Conservation (phyloP, 2,797 vertebrate species). For the Thamnophis elegans region DNA sequence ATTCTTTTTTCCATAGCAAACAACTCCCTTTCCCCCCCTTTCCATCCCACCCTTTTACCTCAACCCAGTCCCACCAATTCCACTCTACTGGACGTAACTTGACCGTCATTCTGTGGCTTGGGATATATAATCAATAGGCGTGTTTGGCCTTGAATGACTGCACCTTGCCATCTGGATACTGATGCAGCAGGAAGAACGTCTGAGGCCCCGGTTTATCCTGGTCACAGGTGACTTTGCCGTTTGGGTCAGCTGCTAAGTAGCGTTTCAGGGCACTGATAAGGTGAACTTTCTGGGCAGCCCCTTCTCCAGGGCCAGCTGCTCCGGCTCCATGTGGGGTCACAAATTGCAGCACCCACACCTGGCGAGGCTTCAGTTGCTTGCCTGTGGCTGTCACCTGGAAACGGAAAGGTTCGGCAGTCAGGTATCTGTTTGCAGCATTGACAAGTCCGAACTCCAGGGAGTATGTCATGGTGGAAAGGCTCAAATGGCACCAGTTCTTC, state of each 20-base stretch:
- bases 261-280: conserved; percentile 38
- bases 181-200: conserved; percentile 31
- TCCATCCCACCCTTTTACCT: not conserved
- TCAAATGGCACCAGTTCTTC: not conserved
- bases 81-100: not conserved
- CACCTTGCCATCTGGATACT: conserved; percentile 46
- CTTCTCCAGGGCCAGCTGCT: conserved; percentile 21
- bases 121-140: not conserved
- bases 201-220: conserved; percentile 36
- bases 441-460: conserved; percentile 36
- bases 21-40: not conserved
- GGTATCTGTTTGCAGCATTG: conserved; percentile 42
- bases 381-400: conserved; percentile 47
- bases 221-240: conserved; percentile 48
- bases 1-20: not conserved
- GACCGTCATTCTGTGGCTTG: not conserved
- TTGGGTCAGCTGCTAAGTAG: conserved; percentile 41
- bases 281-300: conserved; percentile 26
- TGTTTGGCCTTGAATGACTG: not conserved
- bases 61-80: not conserved
- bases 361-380: conserved; percentile 34
- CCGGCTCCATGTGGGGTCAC: conserved; percentile 24
- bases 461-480: not conserved
- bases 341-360: conserved; percentile 38
- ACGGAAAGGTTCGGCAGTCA: conserved; percentile 41